Percentiles rank a stretch among this genome's conserved stretches.
phyloP scores from a whole-genome alignment of 2,113 vertebrate species.

The Urocitellus parryii region DNA sequence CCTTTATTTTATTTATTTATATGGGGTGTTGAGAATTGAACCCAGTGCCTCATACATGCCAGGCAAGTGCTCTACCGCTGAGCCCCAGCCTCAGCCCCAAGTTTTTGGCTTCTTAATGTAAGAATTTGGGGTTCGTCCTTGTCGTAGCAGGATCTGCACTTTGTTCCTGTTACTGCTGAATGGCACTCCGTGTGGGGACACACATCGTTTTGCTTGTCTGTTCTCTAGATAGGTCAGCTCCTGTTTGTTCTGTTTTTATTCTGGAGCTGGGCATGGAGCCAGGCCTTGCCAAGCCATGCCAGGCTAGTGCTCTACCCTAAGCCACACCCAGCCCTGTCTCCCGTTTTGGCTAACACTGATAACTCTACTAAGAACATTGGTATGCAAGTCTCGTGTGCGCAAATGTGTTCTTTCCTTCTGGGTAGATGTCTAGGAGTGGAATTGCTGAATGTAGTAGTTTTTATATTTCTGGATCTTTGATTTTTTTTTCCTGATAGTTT shows the following conservation, averaged over 20 bases:
- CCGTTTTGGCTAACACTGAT: neutral
- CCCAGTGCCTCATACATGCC: too few species aligned
- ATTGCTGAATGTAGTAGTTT: neutral
- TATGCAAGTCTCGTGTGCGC: neutral
- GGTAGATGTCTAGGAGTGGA: neutral
- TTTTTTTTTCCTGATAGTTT: neutral
- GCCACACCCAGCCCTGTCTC: neutral
- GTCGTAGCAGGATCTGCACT: neutral
- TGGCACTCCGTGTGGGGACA: accelerated
- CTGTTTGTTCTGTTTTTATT: neutral
- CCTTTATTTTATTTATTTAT: too few species aligned
- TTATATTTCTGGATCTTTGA: constrained; percentile 8
- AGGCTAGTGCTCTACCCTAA: neutral
- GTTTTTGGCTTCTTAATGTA: neutral
- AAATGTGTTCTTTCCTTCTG: neutral
- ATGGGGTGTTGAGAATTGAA: too few species aligned
- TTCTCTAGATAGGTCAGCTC: neutral
- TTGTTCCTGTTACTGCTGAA: neutral
- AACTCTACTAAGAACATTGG: neutral
- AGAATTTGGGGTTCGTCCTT: neutral
- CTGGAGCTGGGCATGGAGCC: neutral
- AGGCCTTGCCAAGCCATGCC: neutral
- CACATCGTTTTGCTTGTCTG: too few species aligned
- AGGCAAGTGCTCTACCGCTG: too few species aligned
- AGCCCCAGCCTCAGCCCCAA: too few species aligned